These are phyloP conservation scores for Shargacucullia verbasci DNA, from an alignment of 2,888 invertebrate genomes.

Conservation along the genomic window DNA sequence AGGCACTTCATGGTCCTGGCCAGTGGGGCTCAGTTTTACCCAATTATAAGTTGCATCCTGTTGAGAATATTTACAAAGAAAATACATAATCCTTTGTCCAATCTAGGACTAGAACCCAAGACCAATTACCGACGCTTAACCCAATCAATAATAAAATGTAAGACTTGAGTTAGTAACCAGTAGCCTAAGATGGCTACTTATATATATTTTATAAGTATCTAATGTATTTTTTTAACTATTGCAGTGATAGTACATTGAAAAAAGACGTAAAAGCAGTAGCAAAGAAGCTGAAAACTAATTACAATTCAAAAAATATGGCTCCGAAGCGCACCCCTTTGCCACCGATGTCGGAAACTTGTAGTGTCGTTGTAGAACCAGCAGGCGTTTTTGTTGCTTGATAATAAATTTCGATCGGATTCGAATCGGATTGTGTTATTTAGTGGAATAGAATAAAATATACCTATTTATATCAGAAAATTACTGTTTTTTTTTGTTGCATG, in stretches of 20 bases:
- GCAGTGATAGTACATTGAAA: conserved; percentile 70
- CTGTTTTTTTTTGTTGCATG: no score
- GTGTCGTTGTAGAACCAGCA: conserved; percentile 72
- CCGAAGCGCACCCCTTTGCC: conserved; percentile 43
- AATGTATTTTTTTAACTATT: conserved; percentile 46
- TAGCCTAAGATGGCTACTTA: no score
- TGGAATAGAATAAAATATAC: neutral
- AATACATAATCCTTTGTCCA: no score
- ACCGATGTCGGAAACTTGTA: conserved; percentile 71
- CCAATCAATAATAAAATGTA: no score
- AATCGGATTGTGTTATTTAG: neutral
- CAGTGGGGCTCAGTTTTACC: no score
- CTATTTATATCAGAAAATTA: no score
- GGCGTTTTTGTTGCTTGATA: conserved; percentile 70
- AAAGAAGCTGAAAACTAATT: conserved; percentile 69
- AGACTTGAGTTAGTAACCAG: no score
- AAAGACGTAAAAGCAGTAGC: conserved; percentile 70
- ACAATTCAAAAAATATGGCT: conserved; percentile 56
- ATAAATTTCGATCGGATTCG: neutral
- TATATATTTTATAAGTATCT: neutral
- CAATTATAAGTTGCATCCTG: no score
- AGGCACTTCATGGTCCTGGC: no score
- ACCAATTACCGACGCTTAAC: no score
- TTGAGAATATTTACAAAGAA: no score
- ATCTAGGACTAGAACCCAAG: no score